A percentile compares a stretch with the other conserved stretches of the same genome.
Evolutionary conservation across 1,140 invertebrate genomes (phyloP).

Genomic region (Caenorhabditis briggsae): DNA sequence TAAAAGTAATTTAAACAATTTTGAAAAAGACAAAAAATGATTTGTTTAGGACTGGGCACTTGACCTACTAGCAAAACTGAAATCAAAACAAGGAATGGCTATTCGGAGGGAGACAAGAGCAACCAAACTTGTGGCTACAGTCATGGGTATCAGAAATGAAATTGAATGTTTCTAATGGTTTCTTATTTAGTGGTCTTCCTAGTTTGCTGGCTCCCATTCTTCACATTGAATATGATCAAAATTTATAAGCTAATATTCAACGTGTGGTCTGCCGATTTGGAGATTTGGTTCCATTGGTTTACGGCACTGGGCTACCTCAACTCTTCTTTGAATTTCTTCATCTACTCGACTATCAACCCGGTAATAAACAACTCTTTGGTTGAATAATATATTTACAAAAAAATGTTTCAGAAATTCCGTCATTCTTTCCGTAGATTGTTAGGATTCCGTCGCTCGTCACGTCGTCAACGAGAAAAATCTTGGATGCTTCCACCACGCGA

Average conservation of each 20-base stretch:
- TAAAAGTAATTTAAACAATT: slow-evolving; percentile 65
- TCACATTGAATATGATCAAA: slow-evolving; percentile 77
- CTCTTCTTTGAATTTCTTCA: slow-evolving; percentile 76
- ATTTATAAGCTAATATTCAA: slow-evolving; percentile 73
- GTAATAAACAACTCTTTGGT: slow-evolving; percentile 56
- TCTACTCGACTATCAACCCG: slow-evolving; percentile 78
- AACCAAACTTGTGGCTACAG: slow-evolving; percentile 77
- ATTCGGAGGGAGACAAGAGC: slow-evolving; percentile 76
- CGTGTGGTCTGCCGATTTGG: slow-evolving; percentile 71
- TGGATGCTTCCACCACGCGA: slow-evolving; percentile 76
- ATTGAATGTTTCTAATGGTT: neutral
- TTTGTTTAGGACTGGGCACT: slow-evolving; percentile 74
- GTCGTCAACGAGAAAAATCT: slow-evolving; percentile 68
- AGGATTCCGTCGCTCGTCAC: slow-evolving; percentile 67
- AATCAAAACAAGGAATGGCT: slow-evolving; percentile 78
- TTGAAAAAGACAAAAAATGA: neutral
- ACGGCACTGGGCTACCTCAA: slow-evolving; percentile 77
- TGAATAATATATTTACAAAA: neutral
- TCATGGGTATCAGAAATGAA: slow-evolving; percentile 72
- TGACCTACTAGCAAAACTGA: slow-evolving; percentile 77
- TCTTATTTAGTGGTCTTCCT: slow-evolving; percentile 75
- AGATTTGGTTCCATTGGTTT: slow-evolving; percentile 75
- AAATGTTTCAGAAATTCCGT: slow-evolving; percentile 74
- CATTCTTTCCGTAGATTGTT: slow-evolving; percentile 74
- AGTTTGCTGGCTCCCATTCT: slow-evolving; percentile 77